Conservation (phyloP, 1,140 invertebrate genomes). For the Platorchestia sp. region DNA sequence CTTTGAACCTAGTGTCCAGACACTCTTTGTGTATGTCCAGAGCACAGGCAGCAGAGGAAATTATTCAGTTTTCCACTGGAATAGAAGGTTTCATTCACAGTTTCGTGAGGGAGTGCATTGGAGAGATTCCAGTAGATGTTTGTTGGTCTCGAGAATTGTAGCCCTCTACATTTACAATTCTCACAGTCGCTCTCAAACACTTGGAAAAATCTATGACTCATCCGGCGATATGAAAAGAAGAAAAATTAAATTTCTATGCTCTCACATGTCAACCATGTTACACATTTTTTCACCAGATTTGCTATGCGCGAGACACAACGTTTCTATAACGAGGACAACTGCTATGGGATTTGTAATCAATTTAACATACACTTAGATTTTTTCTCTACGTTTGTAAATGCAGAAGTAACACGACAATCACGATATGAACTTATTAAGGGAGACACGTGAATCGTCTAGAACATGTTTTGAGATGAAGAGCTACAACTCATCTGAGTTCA, state of each 20-base stretch:
- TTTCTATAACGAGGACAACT: no score
- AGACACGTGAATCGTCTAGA: background rate
- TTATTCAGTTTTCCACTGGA: background rate
- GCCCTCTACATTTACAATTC: background rate
- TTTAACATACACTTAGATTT: no score
- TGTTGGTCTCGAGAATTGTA: background rate
- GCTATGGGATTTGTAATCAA: no score
- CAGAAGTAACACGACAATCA: background rate
- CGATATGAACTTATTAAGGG: background rate
- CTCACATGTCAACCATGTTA: background rate
- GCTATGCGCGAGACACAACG: no score
- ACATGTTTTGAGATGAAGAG: background rate
- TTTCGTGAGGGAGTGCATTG: background rate
- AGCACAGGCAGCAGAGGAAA: background rate
- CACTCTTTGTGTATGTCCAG: background rate
- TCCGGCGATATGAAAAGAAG: background rate
- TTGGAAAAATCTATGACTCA: background rate
- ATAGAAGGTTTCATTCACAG: background rate
- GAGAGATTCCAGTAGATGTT: background rate
- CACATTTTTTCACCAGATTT: no score
- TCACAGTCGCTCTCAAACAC: background rate
- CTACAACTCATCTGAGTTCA: background rate
- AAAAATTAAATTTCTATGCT: background rate
- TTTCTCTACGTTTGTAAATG: background rate
- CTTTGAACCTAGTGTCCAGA: background rate